phyloP scores from a whole-genome alignment of 30 jellyfish, hydroid and myxozoan species.

The Chrysaora quinquecirrha region DNA sequence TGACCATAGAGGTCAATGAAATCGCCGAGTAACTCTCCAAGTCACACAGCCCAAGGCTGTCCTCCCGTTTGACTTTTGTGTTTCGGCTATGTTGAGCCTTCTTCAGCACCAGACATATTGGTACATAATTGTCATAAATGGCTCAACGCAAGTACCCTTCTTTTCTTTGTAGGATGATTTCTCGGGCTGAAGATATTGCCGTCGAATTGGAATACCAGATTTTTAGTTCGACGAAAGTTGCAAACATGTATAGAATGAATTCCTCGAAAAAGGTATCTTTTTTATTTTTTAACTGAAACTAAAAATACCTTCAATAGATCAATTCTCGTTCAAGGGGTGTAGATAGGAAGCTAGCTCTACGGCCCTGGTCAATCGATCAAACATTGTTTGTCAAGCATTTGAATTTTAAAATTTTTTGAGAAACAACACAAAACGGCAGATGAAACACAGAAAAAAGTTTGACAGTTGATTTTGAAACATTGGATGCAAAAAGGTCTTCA shows the following conservation, averaged over 20 bases:
- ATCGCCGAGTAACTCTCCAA: too few species aligned
- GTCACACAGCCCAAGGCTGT: too few species aligned
- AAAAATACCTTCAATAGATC: background rate
- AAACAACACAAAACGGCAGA: background rate
- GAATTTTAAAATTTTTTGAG: too few species aligned
- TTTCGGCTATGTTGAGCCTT: too few species aligned
- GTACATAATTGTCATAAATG: too few species aligned
- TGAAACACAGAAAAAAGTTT: background rate
- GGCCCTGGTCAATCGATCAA: too few species aligned
- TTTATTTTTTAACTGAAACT: background rate
- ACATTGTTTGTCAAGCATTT: background rate
- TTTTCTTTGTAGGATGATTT: slow-evolving; percentile 18
- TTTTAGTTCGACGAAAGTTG: slow-evolving; percentile 44
- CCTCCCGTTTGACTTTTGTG: too few species aligned
- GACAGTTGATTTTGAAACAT: background rate
- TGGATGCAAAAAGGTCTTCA: too few species aligned
- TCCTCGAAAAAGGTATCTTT: slow-evolving; percentile 28
- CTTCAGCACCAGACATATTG: too few species aligned
- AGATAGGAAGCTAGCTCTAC: background rate
- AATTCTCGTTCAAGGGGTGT: background rate
- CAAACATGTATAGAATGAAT: slow-evolving; percentile 49
- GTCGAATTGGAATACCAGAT: slow-evolving; percentile 51
- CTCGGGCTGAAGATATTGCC: slow-evolving; percentile 34
- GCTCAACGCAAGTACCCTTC: too few species aligned
- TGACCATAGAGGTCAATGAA: too few species aligned